Evolutionary conservation across 1,140 invertebrate genomes (phyloP), one percentile per base, ranked within the genome.

Genomic region (Atta colombica): DNA sequence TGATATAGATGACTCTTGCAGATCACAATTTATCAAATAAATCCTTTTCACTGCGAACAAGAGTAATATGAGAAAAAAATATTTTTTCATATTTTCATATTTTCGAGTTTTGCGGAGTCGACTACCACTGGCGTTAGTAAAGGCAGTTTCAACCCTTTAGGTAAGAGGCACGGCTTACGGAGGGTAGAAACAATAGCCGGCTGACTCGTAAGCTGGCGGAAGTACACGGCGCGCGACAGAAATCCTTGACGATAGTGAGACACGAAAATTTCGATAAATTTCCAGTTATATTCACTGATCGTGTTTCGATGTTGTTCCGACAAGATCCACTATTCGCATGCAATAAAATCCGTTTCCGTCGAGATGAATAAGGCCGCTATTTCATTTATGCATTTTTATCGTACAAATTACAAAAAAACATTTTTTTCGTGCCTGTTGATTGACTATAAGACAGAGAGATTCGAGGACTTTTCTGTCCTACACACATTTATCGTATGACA

Each of bases 171-270:
- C 49, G 25, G 65, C 45, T 66, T 39, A 39, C n/a, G 60, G 49
- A 60, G 77, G 77, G 77, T 72, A 78, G 65, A 60, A 89, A 89
- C 51, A 51, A 86, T 86, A 35, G 72, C 45, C 80, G 66, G 68
- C 39, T 87, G 87, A 49, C 49, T 61, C 68, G 31, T 75, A 85
- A 88, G 69, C 87, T 68, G 63, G 75, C 55, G 39, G 74, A 75
- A 75, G 55, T 51, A 69, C 53, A 55, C 72, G 81, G 58, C 35
- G 53, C 7, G 71, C 28, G 60, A 61, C 61, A 63, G 55, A 72
- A 81, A 69, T 65, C 53, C 49, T 81, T 18, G 14, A 66, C 51
- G 31, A 77, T 68, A 61, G 45, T 25, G 35, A 25, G 31, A 77
- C 82, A 58, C 21, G 31, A 68, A 21, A 49, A 55, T 85, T 66